Conservation (phyloP, 92 coral and sea anemone species). For the Actinernus sp. region DNA sequence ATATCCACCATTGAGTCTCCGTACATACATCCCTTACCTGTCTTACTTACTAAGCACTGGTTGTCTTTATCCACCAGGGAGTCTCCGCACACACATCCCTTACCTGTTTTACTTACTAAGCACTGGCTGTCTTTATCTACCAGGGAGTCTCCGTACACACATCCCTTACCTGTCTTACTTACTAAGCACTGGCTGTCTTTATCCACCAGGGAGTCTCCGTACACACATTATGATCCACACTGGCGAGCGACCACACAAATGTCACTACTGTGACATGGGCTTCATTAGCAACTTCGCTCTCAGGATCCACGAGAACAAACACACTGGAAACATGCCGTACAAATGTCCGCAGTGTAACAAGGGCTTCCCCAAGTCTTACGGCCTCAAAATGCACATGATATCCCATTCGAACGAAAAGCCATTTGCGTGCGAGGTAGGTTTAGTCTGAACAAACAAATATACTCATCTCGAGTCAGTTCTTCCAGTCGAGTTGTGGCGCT, state of each 20-base stretch:
- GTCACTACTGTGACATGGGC: conserved; percentile 64
- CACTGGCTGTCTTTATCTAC: background rate
- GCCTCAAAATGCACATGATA: conserved; percentile 72
- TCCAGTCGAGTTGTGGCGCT: background rate
- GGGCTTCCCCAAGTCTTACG: conserved; percentile 67
- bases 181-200: no score
- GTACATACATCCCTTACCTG: no score
- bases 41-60: no score
- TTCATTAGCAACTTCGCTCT: conserved; percentile 51
- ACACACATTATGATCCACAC: conserved; percentile 68
- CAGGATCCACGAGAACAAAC: conserved; percentile 51
- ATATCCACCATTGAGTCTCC: no score
- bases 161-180: no score
- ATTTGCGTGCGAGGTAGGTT: conserved; percentile 71
- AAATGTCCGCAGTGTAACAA: conserved; percentile 64
- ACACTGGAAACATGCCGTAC: conserved; percentile 64
- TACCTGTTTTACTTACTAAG: no score
- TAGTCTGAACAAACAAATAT: no score
- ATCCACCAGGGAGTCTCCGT: conserved; percentile 43
- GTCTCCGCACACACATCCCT: background rate
- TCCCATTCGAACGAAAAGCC: conserved; percentile 81
- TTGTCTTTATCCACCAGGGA: no score
- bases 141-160: conserved; percentile 45
- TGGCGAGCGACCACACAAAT: conserved; percentile 71
- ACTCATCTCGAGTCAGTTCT: no score